Evolutionary conservation across 2,888 invertebrate species (phyloP).

Genomic region (Mesochorus sp.): DNA sequence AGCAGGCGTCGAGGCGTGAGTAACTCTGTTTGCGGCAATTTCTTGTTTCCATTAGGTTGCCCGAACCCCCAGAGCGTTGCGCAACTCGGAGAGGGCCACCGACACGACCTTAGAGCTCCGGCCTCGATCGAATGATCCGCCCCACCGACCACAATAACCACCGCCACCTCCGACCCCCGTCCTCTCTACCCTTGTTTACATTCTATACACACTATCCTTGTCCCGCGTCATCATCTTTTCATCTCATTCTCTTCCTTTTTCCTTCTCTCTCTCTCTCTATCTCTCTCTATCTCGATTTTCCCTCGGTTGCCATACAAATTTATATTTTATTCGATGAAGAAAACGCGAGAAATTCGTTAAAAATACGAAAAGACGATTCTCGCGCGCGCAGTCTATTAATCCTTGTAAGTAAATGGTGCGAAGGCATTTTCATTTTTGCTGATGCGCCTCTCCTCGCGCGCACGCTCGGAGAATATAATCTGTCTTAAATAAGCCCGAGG

Average conservation of each 20-base stretch:
- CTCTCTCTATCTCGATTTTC: not conserved
- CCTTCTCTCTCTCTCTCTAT: not conserved
- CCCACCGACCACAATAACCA: conserved; percentile 80
- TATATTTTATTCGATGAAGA: not conserved
- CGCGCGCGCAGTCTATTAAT: conserved; percentile 72
- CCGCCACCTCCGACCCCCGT: conserved; percentile 9
- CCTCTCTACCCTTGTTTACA: not conserved
- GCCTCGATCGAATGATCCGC: conserved; percentile 81
- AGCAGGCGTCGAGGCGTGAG: conserved; percentile 79
- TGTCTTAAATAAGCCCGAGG: conserved; percentile 80
- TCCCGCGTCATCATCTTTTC: conserved; percentile 31
- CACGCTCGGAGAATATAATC: conserved; percentile 77
- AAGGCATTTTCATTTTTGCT: conserved; percentile 80
- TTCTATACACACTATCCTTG: not conserved
- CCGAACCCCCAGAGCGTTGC: conserved; percentile 74
- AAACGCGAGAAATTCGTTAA: not conserved
- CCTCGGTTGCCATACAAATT: not conserved
- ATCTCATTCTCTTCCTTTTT: conserved; percentile 19
- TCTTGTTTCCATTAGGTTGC: conserved; percentile 82
- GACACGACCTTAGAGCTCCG: conserved; percentile 74
- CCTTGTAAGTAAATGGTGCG: conserved; percentile 77
- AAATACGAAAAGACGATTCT: not conserved
- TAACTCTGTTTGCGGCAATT: conserved; percentile 82
- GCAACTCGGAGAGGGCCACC: conserved; percentile 68
- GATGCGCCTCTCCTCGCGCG: no score